Evolutionary conservation across 37 sponge, comb jelly and placozoan species (phyloP).

Genomic region (Haliclona indistincta): DNA sequence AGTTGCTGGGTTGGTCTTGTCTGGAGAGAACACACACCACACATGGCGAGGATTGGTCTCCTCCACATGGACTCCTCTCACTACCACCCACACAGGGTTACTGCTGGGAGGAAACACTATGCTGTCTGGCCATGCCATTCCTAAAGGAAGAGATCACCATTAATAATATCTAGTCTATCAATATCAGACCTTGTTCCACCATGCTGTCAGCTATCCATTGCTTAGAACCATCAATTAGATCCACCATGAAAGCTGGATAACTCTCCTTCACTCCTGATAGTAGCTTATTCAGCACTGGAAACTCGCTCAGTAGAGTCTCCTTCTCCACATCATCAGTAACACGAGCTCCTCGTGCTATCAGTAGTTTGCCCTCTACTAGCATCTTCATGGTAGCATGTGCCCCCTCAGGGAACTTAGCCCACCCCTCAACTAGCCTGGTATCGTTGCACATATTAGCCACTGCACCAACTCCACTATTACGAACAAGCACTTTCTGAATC

Average conservation of each 20-base stretch:
- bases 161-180: no score
- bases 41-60: conserved; percentile 28
- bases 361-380: neutral
- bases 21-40: conserved; percentile 48
- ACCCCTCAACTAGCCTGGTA: no score
- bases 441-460: no score
- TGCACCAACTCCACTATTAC: no score
- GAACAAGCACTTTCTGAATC: no score
- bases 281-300: neutral
- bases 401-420: no score
- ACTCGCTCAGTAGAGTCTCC: neutral
- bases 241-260: conserved; percentile 41
- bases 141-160: no score
- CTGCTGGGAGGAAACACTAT: neutral
- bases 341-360: neutral
- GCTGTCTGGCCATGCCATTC: conserved; percentile 32
- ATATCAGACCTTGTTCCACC: conserved; percentile 1
- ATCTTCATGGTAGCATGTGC: no score
- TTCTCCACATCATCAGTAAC: neutral
- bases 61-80: conserved; percentile 29
- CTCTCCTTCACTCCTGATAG: neutral
- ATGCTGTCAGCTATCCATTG: conserved; percentile 22
- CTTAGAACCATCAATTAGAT: conserved; percentile 16
- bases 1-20: conserved; percentile 8
- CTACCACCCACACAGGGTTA: conserved; percentile 40